phyloP scores from a whole-genome alignment of 2,797 vertebrate species.

The Sebastolobus altivelis region DNA sequence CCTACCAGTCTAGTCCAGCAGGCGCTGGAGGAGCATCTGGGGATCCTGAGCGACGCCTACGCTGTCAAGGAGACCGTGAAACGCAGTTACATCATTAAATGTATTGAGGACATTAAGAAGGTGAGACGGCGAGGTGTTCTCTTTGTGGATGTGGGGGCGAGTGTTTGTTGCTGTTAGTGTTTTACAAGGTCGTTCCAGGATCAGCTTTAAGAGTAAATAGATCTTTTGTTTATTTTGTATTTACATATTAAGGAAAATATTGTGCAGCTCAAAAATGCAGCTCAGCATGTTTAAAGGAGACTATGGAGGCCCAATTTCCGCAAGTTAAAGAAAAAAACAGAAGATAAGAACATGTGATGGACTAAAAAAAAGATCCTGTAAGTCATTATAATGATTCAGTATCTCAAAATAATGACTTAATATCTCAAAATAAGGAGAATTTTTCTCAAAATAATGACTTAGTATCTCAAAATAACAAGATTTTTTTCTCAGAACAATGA shows the following conservation, averaged over 20 bases:
- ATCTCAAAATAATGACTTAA: too few species aligned
- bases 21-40: constrained; percentile 96
- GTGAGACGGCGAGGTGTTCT: constrained; percentile 79
- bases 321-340: not conserved
- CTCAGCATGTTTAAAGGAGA: constrained; percentile 5
- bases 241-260: not conserved
- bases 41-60: constrained; percentile 97
- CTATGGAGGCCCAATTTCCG: not conserved
- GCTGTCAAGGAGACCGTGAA: constrained; percentile 97
- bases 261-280: not conserved
- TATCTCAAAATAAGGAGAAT: too few species aligned
- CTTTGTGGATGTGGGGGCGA: not conserved
- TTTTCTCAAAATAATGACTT: not conserved
- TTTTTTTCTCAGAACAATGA: not conserved
- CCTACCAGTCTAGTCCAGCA: constrained; percentile 95
- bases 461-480: not conserved
- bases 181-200: not conserved
- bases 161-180: not conserved
- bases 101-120: constrained; percentile 99
- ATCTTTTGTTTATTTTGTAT: not conserved
- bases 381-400: too few species aligned
- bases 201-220: not conserved
- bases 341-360: too few species aligned
- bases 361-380: too few species aligned
- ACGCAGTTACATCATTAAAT: constrained; percentile 98